Base-by-base conservation (phyloP, 2,888 invertebrate species). In the Drosophila kanekoi region DNA sequence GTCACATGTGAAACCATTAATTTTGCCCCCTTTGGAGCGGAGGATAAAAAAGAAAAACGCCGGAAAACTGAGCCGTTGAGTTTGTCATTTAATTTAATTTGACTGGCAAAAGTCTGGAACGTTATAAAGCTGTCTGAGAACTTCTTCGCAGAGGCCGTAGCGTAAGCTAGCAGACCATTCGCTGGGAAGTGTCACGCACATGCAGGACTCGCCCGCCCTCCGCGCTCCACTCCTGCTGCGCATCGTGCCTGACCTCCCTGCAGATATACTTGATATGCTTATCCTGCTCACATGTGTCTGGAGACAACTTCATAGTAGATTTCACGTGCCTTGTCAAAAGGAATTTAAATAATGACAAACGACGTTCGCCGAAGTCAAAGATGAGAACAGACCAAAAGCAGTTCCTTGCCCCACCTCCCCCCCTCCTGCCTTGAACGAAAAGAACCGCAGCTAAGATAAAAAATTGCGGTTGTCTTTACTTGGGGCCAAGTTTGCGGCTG, bases 291-390 rank as follows among this genome's bases (percentile, higher is more conserved):
- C 78, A 77, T 78, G 74, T 60, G 79, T 53, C 59, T 68, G 79
- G 77, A 82, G 81, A 90, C 86, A 85, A 72, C 83, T 87, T 81
- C 83, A 81, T 87, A 72, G 77, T 65, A 66, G 87, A 80, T 64
- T 68, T 85, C 81, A 81, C 87, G 80, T 79, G 80, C 83, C 76
- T 60, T 87, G 91, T 91, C 91, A 90, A 81, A 85, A 79, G 88
- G 90, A 89, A 78, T 88, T 91, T 86, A 84, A 90, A 90, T 90
- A 90, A 91, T 90, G 91, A 91, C 91, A 91, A 90, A 90, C 90
- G 91, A 90, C 85, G 76, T 72, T 65, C 54, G 48, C 53, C 16
- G 60, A 70, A 85, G 86, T 82, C 79, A 86, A 76, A 84, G 77
- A 79, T 77, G 84, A 76, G 75, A 32, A 23, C 28, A 16, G 38